A percentile compares a stretch with the other conserved stretches of the same genome.
Conservation (phyloP, 1,140 invertebrate species). For the Octopus bimaculoides region DNA sequence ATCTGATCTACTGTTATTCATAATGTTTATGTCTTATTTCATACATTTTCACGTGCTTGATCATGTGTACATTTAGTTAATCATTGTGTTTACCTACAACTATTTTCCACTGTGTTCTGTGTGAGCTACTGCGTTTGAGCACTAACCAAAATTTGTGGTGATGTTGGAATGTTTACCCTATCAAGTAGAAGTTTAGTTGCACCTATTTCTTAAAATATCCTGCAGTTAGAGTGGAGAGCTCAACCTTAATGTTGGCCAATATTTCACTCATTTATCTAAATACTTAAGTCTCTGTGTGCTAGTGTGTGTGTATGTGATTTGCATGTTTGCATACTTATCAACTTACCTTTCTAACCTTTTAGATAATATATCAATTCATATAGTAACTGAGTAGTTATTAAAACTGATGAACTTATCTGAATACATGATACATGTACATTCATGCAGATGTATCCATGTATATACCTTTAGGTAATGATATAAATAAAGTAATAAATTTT, state of each 20-base stretch:
- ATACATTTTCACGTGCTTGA: constrained; percentile 10
- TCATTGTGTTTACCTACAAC: background rate
- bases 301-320: too few relatives aligned
- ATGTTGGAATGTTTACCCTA: background rate
- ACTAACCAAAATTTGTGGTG: constrained; percentile 14
- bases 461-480: too few relatives aligned
- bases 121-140: constrained; percentile 12
- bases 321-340: too few relatives aligned
- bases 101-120: constrained; percentile 11
- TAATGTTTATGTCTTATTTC: constrained; percentile 1
- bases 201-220: background rate
- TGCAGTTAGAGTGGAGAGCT: background rate
- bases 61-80: constrained; percentile 12
- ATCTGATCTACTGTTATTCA: constrained; percentile 11
- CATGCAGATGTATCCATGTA: too few relatives aligned
- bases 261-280: too few relatives aligned
- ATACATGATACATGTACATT: too few relatives aligned
- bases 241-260: background rate
- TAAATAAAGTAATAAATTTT: too few relatives aligned
- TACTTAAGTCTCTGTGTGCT: too few relatives aligned
- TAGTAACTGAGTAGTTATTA: too few relatives aligned
- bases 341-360: too few relatives aligned
- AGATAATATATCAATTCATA: too few relatives aligned
- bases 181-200: constrained; percentile 12
- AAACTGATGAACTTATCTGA: too few relatives aligned